phyloP scores from a whole-genome alignment of 2,888 invertebrate genomes.

The Ophion obscuratus region DNA sequence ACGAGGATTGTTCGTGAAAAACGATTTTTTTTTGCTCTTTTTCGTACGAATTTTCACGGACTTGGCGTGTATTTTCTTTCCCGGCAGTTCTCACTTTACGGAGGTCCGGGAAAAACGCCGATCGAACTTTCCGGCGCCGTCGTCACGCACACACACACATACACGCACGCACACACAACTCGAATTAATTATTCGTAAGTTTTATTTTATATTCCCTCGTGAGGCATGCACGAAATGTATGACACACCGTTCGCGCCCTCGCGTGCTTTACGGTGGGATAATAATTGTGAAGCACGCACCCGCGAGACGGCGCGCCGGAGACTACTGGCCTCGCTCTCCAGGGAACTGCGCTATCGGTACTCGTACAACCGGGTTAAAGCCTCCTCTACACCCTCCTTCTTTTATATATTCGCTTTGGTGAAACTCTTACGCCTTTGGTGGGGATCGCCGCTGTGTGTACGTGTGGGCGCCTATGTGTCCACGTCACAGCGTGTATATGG shows the following conservation, averaged over 20 bases:
- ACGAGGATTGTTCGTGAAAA: neutral
- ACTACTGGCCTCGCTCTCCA: slow-evolving; percentile 47
- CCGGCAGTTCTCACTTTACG: slow-evolving; percentile 10
- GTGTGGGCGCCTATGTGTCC: neutral
- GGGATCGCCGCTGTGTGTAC: neutral
- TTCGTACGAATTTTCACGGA: neutral
- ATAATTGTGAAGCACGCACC: slow-evolving; percentile 18
- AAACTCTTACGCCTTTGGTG: slow-evolving; percentile 20
- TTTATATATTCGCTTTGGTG: slow-evolving; percentile 35
- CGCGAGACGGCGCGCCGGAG: slow-evolving; percentile 59
- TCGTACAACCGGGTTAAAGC: slow-evolving; percentile 38
- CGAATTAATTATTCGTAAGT: slow-evolving; percentile 2
- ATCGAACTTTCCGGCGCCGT: slow-evolving; percentile 50
- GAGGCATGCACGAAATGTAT: neutral
- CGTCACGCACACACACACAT: slow-evolving; percentile 29
- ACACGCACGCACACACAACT: neutral
- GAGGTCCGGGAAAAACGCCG: slow-evolving; percentile 17
- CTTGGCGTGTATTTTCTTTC: slow-evolving; percentile 4
- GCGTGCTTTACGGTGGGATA: neutral
- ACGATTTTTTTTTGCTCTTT: neutral
- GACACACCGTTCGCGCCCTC: neutral
- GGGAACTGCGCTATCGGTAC: slow-evolving; percentile 29
- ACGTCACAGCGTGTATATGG: neutral
- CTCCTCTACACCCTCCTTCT: slow-evolving; percentile 22
- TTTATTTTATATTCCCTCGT: neutral